Evolutionary conservation across 2,797 vertebrate genomes (phyloP).

Genomic region (Sarcoramphus papa): DNA sequence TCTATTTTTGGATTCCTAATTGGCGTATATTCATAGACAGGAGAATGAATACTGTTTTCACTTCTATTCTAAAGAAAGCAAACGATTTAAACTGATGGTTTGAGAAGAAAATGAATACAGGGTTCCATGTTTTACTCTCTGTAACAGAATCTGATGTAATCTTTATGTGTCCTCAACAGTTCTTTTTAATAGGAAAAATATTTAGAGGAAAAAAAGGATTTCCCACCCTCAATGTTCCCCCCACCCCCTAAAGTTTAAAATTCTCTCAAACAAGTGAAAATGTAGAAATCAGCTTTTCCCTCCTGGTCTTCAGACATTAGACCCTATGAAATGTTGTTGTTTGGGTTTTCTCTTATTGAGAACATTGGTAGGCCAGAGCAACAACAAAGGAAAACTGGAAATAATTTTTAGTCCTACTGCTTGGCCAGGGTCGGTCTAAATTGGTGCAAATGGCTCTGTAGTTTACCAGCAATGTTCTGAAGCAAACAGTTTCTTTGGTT

Average conservation of each 20-base stretch:
- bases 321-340: background rate
- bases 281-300: background rate
- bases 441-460: background rate
- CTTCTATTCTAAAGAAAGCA: background rate
- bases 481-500: background rate
- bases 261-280: background rate
- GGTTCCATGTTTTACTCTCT: background rate
- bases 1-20: background rate
- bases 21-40: background rate
- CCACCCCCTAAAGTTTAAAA: background rate
- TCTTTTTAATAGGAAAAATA: background rate
- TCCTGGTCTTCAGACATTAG: background rate
- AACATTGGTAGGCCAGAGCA: background rate
- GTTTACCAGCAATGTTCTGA: background rate
- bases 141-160: background rate
- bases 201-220: background rate
- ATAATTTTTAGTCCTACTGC: background rate
- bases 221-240: background rate
- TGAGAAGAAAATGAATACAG: background rate
- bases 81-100: background rate
- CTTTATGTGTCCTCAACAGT: background rate
- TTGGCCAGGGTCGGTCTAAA: background rate
- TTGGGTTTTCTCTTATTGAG: background rate
- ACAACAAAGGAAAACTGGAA: background rate
- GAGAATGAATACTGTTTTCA: background rate